Evolutionary conservation across 23 tunicate genomes (phyloP).

Genomic region (Ascidia mentula): DNA sequence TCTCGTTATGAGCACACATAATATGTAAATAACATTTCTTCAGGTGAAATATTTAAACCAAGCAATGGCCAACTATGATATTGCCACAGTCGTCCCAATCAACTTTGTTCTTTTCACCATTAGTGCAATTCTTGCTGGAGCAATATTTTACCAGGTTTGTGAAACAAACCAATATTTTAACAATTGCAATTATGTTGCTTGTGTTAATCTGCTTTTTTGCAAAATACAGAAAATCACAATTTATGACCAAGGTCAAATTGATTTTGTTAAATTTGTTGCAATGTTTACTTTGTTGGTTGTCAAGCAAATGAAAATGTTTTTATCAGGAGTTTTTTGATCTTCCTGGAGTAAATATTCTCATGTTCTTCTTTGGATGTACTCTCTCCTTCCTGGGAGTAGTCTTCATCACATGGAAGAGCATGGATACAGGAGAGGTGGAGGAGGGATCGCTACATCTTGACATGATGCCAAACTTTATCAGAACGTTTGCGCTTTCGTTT

Average conservation of each 20-base stretch:
- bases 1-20: no score
- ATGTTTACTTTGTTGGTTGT: no score
- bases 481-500: slow-evolving; percentile 46
- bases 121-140: slow-evolving; percentile 88
- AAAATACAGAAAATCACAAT: no score
- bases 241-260: no score
- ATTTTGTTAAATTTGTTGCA: no score
- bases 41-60: slow-evolving; percentile 71
- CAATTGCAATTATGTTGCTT: background rate
- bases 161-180: background rate
- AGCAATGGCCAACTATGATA: slow-evolving; percentile 76
- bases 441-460: slow-evolving; percentile 49
- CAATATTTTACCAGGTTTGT: slow-evolving; percentile 77
- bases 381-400: slow-evolving; percentile 67
- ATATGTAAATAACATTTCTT: no score
- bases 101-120: slow-evolving; percentile 85
- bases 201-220: no score
- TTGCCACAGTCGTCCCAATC: slow-evolving; percentile 86
- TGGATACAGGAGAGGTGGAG: slow-evolving; percentile 20
- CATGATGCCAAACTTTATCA: slow-evolving; percentile 68
- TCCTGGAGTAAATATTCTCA: slow-evolving; percentile 47
- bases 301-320: background rate
- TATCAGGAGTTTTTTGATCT: slow-evolving; percentile 64
- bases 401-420: slow-evolving; percentile 52
- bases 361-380: slow-evolving; percentile 81